A percentile compares a stretch with the other conserved stretches of the same genome.
Conservation (phyloP, 2,113 vertebrate species). For the Aix galericulata region DNA sequence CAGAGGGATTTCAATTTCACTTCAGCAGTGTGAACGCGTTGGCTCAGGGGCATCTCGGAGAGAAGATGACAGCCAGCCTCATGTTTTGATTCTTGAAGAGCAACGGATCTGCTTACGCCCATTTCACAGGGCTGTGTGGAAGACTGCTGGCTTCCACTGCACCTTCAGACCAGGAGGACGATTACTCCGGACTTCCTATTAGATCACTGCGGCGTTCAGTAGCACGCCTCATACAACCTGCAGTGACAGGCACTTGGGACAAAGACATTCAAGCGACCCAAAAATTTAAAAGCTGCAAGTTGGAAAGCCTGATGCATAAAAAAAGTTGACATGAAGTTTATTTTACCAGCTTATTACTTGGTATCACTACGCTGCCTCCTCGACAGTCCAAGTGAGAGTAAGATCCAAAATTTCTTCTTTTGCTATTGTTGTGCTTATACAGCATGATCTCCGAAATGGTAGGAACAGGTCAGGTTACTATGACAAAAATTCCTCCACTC, state of each 20-base stretch:
- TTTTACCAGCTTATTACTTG: neutral
- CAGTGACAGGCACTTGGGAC: neutral
- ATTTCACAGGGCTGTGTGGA: neutral
- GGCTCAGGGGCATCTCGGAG: neutral
- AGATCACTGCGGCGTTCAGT: neutral
- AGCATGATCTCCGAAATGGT: rapidly evolving
- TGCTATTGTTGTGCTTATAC: neutral
- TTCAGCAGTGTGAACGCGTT: neutral
- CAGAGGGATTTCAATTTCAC: neutral
- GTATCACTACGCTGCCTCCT: neutral
- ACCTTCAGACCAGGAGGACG: neutral
- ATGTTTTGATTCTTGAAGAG: neutral
- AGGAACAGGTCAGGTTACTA: neutral
- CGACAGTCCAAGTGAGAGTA: neutral
- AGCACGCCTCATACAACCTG: neutral
- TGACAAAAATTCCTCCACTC: neutral
- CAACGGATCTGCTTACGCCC: neutral
- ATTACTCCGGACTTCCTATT: neutral
- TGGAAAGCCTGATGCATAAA: neutral
- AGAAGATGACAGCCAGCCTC: neutral
- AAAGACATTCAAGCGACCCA: neutral
- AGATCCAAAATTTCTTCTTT: neutral
- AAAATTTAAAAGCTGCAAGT: neutral
- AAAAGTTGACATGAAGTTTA: rapidly evolving
- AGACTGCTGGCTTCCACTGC: neutral